Conservation (phyloP, 2,888 invertebrate genomes). For the Trichacis sp. region DNA sequence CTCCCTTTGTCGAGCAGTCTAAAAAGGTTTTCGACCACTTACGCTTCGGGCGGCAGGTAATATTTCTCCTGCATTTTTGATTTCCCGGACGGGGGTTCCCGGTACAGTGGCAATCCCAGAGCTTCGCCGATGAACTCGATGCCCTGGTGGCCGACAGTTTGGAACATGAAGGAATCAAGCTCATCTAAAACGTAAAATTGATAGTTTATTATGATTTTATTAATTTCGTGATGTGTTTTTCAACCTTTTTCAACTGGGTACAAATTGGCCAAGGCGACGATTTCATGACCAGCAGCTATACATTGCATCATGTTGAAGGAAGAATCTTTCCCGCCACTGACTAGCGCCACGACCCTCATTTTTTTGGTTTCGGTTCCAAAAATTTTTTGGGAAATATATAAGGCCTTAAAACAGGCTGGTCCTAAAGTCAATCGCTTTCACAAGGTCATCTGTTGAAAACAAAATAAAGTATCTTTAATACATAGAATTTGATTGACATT, state of each 20-base stretch:
- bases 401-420: constrained; percentile 27
- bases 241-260: constrained; percentile 88
- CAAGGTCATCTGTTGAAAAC: constrained; percentile 24
- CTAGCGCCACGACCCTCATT: constrained; percentile 71
- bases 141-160: constrained; percentile 97
- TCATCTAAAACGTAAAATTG: constrained; percentile 77
- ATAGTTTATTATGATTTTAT: too few relatives aligned
- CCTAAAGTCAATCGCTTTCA: constrained; percentile 15
- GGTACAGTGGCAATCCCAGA: constrained; percentile 91
- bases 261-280: constrained; percentile 96
- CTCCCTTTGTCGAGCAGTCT: constrained; percentile 82
- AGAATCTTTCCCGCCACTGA: constrained; percentile 99
- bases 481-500: too few relatives aligned
- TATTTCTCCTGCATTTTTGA: constrained; percentile 84
- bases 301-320: constrained; percentile 99
- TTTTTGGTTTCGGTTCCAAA: constrained; percentile 15
- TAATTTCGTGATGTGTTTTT: too few relatives aligned
- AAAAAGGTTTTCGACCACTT: constrained; percentile 98
- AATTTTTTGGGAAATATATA: constrained; percentile 16
- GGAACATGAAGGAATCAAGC: constrained; percentile 98
- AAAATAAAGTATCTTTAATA: too few relatives aligned
- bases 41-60: constrained; percentile 85
- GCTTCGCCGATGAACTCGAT: constrained; percentile 93
- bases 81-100: constrained; percentile 85
- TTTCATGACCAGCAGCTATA: constrained; percentile 92